Percentiles rank a stretch among this genome's conserved stretches.
These are phyloP conservation scores for Columbina picui DNA, from an alignment of 2,113 vertebrate species.

Conservation along the genomic window DNA sequence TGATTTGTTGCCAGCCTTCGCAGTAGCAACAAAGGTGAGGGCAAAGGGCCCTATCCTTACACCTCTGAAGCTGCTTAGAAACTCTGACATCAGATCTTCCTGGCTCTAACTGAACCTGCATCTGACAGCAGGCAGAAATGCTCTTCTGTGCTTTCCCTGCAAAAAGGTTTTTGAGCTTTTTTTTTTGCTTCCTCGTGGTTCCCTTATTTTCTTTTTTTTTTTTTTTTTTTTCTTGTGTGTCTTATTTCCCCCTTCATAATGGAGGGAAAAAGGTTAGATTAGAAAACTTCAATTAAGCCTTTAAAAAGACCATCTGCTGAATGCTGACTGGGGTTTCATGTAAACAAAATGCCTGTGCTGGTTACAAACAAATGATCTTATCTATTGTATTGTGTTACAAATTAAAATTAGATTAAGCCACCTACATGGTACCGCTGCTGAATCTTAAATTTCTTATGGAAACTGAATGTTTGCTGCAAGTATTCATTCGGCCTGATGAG, in stretches of 20 bases:
- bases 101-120: background rate
- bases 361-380: conserved; percentile 76
- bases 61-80: background rate
- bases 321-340: conserved; percentile 83
- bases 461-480: conserved; percentile 89
- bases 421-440: conserved; percentile 80
- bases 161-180: conserved; percentile 28
- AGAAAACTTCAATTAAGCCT: conserved; percentile 77
- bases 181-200: conserved; percentile 20
- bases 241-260: conserved; percentile 42
- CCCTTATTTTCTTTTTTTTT: background rate
- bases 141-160: background rate
- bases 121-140: background rate
- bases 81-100: background rate
- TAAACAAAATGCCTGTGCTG: conserved; percentile 85
- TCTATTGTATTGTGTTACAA: conserved; percentile 85
- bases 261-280: conserved; percentile 65
- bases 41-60: background rate
- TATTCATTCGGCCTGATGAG: conserved; percentile 89
- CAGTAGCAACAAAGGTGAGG: background rate
- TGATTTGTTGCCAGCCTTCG: background rate
- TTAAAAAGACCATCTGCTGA: conserved; percentile 79
- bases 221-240: background rate
- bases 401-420: conserved; percentile 83
- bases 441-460: conserved; percentile 91